These are phyloP conservation scores for Pangasius mekongensis DNA, from an alignment of 2,797 vertebrate species.

Conservation along the genomic window DNA sequence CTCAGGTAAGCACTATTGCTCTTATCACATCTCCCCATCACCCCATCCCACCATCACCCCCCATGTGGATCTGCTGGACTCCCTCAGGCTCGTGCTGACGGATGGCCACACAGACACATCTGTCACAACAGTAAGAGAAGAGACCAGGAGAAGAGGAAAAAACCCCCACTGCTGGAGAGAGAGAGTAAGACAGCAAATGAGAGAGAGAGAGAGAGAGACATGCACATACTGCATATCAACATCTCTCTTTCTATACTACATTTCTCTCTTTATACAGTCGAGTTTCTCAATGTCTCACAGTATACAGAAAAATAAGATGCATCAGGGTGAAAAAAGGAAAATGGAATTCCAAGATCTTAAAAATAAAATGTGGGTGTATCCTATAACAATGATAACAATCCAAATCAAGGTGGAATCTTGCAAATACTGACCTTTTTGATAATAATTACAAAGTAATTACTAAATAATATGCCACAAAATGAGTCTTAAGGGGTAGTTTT, in stretches of 20 bases:
- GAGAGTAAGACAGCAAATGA: not conserved
- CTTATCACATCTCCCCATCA: not conserved
- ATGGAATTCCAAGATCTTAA: not conserved
- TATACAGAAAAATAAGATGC: not conserved
- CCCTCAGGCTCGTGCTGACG: not conserved
- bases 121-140: slow-evolving; percentile 6
- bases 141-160: not conserved
- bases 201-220: not conserved
- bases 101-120: slow-evolving; percentile 3
- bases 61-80: slow-evolving; percentile 3
- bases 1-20: slow-evolving; percentile 8
- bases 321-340: not conserved
- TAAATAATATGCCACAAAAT: not conserved
- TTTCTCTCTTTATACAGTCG: not conserved
- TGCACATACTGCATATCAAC: not conserved
- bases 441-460: not conserved
- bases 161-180: not conserved
- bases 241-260: not conserved
- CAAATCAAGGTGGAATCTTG: no score
- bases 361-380: not conserved
- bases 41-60: not conserved
- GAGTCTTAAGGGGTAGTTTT: no score
- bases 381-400: not conserved
- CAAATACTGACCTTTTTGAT: no score
- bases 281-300: not conserved